These are phyloP conservation scores for Trididemnum nubilum DNA, from an alignment of 23 tunicate species.

Conservation along the genomic window DNA sequence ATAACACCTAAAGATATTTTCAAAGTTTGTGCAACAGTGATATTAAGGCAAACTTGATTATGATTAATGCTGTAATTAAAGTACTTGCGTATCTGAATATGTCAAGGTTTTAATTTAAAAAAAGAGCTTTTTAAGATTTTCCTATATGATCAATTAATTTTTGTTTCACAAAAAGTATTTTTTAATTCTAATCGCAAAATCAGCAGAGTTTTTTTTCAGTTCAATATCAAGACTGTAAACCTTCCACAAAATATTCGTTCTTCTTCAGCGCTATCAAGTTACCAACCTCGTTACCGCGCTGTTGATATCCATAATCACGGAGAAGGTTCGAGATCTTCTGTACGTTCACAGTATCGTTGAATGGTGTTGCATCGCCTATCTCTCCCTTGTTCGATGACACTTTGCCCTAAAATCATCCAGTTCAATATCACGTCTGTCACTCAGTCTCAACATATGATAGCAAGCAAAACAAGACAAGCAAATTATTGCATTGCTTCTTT, in stretches of 20 bases:
- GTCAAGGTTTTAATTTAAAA: too few species aligned
- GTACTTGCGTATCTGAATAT: background rate
- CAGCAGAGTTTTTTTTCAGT: too few species aligned
- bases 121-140: too few species aligned
- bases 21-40: background rate
- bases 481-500: background rate
- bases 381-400: slow-evolving; percentile 99
- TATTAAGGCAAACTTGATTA: background rate
- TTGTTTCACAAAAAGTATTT: too few species aligned
- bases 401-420: slow-evolving; percentile 57
- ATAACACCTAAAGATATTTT: slow-evolving; percentile 47
- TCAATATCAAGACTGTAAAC: too few species aligned
- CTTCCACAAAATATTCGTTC: background rate
- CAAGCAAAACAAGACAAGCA: too few species aligned
- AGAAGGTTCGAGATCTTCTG: slow-evolving; percentile 98
- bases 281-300: slow-evolving; percentile 95
- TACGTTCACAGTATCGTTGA: slow-evolving; percentile 98
- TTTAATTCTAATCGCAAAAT: too few species aligned
- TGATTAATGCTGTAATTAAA: background rate
- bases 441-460: background rate
- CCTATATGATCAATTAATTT: too few species aligned
- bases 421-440: background rate
- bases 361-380: slow-evolving; percentile 99
- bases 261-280: background rate
- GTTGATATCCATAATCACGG: slow-evolving; percentile 98